These are phyloP conservation scores for Eurois occulta DNA, from an alignment of 2,888 invertebrate genomes.

Conservation along the genomic window DNA sequence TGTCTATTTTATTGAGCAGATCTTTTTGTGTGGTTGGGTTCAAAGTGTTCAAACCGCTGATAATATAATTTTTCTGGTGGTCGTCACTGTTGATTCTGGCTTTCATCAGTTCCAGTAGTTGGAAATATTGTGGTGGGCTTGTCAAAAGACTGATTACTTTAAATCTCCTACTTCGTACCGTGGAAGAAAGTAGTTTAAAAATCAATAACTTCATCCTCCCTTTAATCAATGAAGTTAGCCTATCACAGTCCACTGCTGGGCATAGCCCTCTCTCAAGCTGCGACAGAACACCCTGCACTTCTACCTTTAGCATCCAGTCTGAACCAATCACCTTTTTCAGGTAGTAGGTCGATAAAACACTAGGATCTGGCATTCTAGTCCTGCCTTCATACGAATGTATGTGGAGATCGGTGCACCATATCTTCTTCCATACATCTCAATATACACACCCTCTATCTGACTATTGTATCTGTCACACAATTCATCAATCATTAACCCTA, in stretches of 20 bases:
- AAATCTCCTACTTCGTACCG: background rate
- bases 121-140: background rate
- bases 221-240: background rate
- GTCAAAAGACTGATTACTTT: background rate
- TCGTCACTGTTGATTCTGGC: background rate
- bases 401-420: background rate
- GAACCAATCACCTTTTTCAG: background rate
- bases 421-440: background rate
- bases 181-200: background rate
- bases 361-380: background rate
- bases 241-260: background rate
- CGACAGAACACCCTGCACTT: background rate
- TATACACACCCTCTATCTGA: background rate
- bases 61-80: background rate
- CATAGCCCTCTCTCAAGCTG: background rate
- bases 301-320: background rate
- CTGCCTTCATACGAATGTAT: too few species aligned
- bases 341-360: background rate
- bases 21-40: background rate
- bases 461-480: background rate
- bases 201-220: background rate
- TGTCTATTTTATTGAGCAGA: background rate
- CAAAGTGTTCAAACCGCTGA: background rate
- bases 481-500: background rate
- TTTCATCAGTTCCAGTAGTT: background rate